Percentiles rank a stretch among this genome's conserved stretches.
Conservation (phyloP, 2,113 vertebrate genomes). For the Saccopteryx leptura region DNA sequence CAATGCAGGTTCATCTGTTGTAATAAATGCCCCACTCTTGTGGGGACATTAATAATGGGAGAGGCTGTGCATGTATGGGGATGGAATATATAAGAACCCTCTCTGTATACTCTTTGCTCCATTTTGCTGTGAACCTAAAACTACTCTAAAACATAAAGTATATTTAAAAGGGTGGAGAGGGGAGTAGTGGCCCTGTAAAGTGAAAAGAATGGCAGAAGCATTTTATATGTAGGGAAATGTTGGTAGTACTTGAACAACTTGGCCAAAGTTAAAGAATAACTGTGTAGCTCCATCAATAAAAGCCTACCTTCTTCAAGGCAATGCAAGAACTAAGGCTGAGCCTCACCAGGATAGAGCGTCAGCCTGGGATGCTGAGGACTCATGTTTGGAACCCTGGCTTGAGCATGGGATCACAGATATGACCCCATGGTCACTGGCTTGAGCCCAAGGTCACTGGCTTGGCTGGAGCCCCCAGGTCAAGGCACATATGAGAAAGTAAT, state of each 20-base stretch:
- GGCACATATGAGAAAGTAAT: too few relatives aligned
- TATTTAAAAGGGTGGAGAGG: not conserved
- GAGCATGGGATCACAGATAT: too few relatives aligned
- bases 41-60: not conserved
- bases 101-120: not conserved
- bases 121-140: constrained; percentile 19
- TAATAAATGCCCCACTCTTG: not conserved
- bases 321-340: not conserved
- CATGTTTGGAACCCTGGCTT: too few relatives aligned
- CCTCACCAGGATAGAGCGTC: too few relatives aligned
- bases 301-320: not conserved
- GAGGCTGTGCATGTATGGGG: not conserved
- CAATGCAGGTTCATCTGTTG: not conserved
- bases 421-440: too few relatives aligned
- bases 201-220: not conserved
- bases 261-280: not conserved
- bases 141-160: not conserved
- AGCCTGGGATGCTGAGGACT: too few relatives aligned
- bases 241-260: constrained; percentile 9
- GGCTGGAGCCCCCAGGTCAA: too few relatives aligned
- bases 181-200: too few relatives aligned
- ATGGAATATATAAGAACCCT: not conserved
- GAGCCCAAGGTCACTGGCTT: too few relatives aligned
- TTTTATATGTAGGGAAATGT: not conserved
- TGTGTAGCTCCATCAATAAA: not conserved